Conservation (phyloP, 2,797 vertebrate species). For the Darevskia nairensis region DNA sequence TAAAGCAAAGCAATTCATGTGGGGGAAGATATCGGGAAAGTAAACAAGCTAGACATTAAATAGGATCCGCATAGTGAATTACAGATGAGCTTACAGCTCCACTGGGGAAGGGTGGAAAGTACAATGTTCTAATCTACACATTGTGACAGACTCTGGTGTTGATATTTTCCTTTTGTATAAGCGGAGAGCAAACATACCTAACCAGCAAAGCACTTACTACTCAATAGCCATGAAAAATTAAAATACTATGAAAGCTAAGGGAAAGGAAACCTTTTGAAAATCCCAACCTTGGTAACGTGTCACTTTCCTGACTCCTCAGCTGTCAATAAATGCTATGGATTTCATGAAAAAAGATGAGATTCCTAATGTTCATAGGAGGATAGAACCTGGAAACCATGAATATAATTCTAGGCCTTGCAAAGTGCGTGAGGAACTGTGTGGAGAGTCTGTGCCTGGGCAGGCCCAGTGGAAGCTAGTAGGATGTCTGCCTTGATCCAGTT, state of each 20-base stretch:
- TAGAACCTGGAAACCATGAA: too few species aligned
- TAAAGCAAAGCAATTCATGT: slow-evolving; percentile 40
- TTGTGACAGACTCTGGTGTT: neutral
- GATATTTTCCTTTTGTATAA: neutral
- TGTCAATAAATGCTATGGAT: neutral
- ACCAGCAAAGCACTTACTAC: neutral
- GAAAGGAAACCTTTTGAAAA: neutral
- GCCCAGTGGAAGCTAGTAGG: too few species aligned
- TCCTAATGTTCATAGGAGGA: too few species aligned
- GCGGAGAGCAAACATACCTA: neutral
- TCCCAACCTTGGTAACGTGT: neutral
- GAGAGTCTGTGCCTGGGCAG: too few species aligned
- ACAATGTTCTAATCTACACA: neutral
- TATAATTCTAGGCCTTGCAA: too few species aligned
- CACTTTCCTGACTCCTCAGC: neutral
- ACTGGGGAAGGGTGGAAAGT: slow-evolving; percentile 36
- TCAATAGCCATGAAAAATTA: neutral
- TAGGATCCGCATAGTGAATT: neutral
- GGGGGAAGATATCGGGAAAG: slow-evolving; percentile 48
- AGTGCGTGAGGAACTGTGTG: too few species aligned
- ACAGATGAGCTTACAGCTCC: slow-evolving; percentile 41
- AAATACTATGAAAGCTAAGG: neutral
- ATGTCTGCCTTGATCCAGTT: too few species aligned
- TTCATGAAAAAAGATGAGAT: too few species aligned
- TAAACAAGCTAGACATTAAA: slow-evolving; percentile 45